Evolutionary conservation across 2,888 invertebrate species (phyloP), one percentile per base, ranked within the genome.

Genomic region (Eulithis prunata): DNA sequence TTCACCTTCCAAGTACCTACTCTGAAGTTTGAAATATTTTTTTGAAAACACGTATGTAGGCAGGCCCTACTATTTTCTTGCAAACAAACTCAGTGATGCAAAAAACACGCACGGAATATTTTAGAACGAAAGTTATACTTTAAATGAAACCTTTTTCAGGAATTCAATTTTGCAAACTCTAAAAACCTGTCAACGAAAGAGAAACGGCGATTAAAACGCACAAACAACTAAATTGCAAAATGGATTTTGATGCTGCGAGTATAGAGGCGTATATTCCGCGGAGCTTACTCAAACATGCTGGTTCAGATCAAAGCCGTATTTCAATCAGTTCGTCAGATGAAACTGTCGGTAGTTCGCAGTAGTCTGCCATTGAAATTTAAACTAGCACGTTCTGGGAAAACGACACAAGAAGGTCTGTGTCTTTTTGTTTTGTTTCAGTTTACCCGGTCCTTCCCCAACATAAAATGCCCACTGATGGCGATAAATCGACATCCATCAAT

Each of bases 361-460:
- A 90, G 83, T 83, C 84, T 78, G 81, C 88, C 84, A 89, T 91
- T 90, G 91, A 92, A 91, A 91, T 91, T 90, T 88, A 89, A 92
- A 91, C 90, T 89, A 90, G 86, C 78, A 68, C 73, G 75, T 92
- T 91, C 91, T 84, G 79, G 80, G 91, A 91, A 91, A 79, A 75
- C 78, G 63, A 69, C 71, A 75, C 72, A 65, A 62, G 69, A 70
- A 68, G 61, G 66, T 84, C 82, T 85, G 85, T 84, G 75, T 76
- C 77, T 80, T 68, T 64, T 64, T 75, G 74, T 79, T 79, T 82
- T 79, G 75, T 77, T 77, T 74, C 73, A 74, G 38, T 66, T 54
- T 36, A 57, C 51, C 46, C 56, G 46, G 83, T 73, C 87, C 88
- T 88, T 88, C 82, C 83, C 81, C 84, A 88, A 89, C 82, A 79